Evolutionary conservation across 2,888 invertebrate genomes (phyloP), one percentile per base, ranked within the genome.

Genomic region (Podotricha telesiphe): DNA sequence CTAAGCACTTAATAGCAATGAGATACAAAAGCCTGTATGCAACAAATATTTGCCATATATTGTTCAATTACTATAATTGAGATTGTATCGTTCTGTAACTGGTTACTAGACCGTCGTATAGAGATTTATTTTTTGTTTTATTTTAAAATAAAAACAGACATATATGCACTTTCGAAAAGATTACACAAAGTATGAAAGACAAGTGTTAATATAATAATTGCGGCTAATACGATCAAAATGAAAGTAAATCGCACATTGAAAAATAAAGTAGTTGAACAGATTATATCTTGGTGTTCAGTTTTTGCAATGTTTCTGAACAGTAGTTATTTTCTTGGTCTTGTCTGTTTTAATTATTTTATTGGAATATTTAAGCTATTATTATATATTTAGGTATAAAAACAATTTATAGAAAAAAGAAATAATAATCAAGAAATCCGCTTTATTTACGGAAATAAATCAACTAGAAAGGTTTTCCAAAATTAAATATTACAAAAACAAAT

Each of bases 201-300:
- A 50, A 74, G 75, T 80, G 80, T 82, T 82, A 80, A 80, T 80
- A 83, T 79, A 78, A 79, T 85, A 87, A 86, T 86, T 84, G 82
- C 82, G 81, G 77, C 77, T 84, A 85, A 86, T 85, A 78, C 81
- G 78, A 79, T 72, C 74, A 71, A 71, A 79, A 85, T 78, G 88
- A 89, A 89, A 89, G 89, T 86, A 83, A 85, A 72, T 67, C 50
- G 37, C 65, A 71, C 67, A 59, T 68, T 58, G 65, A 51, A 65
- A 53, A 65, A 62, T 65, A 69, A 69, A 65, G 51, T 71, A 73
- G 64, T 70, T 56, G 65, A 73, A 69, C 67, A 67, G 63, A 68
- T 72, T 69, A 58, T 61, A 40, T 40, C 48, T 62, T 5, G 53
- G 51, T 55, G 19, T 37, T 55, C 13, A 51, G 40, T 64, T 69